Conservation (phyloP, 2,797 vertebrate species). For the Monodelphis domestica region DNA sequence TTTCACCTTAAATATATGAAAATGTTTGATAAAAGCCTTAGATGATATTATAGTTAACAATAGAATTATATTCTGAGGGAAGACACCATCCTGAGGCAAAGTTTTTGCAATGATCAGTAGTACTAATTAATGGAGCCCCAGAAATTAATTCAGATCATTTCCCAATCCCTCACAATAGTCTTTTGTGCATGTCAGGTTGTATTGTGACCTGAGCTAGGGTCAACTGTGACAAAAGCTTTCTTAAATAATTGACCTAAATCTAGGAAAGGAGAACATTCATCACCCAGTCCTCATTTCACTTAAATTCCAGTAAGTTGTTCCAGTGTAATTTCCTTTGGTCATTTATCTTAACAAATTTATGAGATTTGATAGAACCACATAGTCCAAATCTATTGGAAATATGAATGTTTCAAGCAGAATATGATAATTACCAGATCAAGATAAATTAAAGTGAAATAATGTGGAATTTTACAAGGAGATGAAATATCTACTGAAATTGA, state of each 20-base stretch:
- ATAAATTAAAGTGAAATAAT: slow-evolving; percentile 26
- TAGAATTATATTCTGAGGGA: slow-evolving; percentile 12
- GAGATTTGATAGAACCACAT: slow-evolving; percentile 65
- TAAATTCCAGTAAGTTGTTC: slow-evolving; percentile 77
- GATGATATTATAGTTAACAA: slow-evolving; percentile 36
- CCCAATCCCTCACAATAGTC: not conserved
- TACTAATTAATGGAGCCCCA: not conserved
- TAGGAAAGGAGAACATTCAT: slow-evolving; percentile 71
- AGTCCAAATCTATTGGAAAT: slow-evolving; percentile 28
- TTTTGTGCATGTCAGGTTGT: slow-evolving; percentile 55
- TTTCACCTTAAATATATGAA: slow-evolving; percentile 14
- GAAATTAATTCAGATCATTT: slow-evolving; percentile 3
- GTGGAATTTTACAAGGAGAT: slow-evolving; percentile 20
- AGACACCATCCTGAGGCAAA: slow-evolving; percentile 2
- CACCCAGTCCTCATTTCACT: slow-evolving; percentile 71
- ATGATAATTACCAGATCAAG: slow-evolving; percentile 23
- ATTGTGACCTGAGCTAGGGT: slow-evolving; percentile 54
- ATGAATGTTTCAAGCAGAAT: slow-evolving; percentile 56
- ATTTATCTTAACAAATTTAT: slow-evolving; percentile 77
- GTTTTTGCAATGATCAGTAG: slow-evolving; percentile 13
- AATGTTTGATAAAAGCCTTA: slow-evolving; percentile 48
- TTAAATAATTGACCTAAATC: slow-evolving; percentile 71
- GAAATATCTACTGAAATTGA: not conserved
- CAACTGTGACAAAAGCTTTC: slow-evolving; percentile 72
- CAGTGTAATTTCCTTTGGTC: slow-evolving; percentile 74